Base-by-base conservation (phyloP, 1,140 invertebrate species). In the Alviniconcha marisindica region DNA sequence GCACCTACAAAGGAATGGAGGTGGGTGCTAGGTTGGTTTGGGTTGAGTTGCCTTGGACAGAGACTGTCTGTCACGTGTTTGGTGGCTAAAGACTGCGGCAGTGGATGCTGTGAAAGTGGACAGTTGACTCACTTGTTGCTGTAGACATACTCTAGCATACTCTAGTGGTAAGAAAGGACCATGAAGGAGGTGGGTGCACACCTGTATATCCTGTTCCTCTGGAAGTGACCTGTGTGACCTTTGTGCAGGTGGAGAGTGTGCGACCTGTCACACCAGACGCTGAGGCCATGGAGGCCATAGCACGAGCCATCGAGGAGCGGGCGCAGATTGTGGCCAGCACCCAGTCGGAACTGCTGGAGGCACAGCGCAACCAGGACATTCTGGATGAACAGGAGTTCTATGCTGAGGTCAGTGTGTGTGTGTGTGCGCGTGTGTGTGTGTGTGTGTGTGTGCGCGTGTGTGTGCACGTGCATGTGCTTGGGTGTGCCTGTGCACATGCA, bases 361-460 rank as follows among this genome's bases (percentile, higher is more conserved):
- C 91, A 12, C 90, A 93, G 81, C 84, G 87, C 31, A 89, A 90
- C 77, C 91, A 91, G 74, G 91, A 92, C 82, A 83, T 90, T 33
- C 66, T 92, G 0, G 91, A 93, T 85, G 93, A 93, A 82, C 91
- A 93, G 82, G 92, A 93, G 76, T 91, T 90, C 76, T 93, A 93
- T 90, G 91, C 90, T 56, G 91, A 93, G 91, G 91, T 92, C 60
- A 83, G 78, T 76, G 42, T 74, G 24, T 74, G 73, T 48, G 42
- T 48, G 44, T 76, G 73, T 51, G 73, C 51, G 73, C 7, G 69
- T 21, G 69, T n/a, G 28, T 36, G 63, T 36, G 28, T 69, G 28
- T 63, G 60, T 24, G 60, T 24, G 28, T 63, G 60, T 63, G 60
- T 63, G 60, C 24, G 44, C 18, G 44, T 48, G 44, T 48, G 44